phyloP scores from a whole-genome alignment of 2,797 vertebrate genomes.

The Crocodylus rhombifer region DNA sequence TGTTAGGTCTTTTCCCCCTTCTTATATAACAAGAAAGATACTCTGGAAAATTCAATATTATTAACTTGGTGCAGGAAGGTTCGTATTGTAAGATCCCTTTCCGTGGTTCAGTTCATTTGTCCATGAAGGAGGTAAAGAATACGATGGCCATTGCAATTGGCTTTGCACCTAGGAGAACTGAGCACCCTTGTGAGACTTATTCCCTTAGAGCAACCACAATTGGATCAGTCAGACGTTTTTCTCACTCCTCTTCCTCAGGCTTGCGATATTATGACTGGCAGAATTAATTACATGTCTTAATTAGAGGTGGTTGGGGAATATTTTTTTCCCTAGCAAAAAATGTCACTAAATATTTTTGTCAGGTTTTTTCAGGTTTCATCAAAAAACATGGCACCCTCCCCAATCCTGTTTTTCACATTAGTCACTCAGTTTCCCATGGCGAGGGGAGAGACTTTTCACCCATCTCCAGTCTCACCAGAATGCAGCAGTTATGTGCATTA shows the following conservation, averaged over 20 bases:
- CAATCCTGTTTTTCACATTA: background rate
- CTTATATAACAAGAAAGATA: too few species aligned
- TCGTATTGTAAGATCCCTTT: background rate
- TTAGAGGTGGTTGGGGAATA: background rate
- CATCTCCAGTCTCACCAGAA: background rate
- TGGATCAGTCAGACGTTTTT: background rate
- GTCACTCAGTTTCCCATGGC: background rate
- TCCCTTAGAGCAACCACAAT: background rate
- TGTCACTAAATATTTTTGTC: background rate
- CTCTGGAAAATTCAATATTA: too few species aligned
- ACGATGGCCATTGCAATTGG: too few species aligned
- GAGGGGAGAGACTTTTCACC: constrained; percentile 25
- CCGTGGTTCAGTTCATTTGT: background rate
- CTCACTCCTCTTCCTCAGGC: background rate
- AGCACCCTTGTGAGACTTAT: background rate
- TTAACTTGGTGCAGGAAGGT: background rate
- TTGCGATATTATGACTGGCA: background rate
- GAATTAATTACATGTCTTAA: background rate
- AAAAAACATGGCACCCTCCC: background rate
- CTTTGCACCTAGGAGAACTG: background rate
- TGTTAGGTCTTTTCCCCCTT: background rate
- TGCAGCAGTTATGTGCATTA: background rate
- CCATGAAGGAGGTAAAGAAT: too few species aligned
- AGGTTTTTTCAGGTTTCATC: background rate
- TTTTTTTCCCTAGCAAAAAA: background rate